Base-by-base conservation (phyloP, 2,113 vertebrate genomes). In the Periophthalmus modestus region DNA sequence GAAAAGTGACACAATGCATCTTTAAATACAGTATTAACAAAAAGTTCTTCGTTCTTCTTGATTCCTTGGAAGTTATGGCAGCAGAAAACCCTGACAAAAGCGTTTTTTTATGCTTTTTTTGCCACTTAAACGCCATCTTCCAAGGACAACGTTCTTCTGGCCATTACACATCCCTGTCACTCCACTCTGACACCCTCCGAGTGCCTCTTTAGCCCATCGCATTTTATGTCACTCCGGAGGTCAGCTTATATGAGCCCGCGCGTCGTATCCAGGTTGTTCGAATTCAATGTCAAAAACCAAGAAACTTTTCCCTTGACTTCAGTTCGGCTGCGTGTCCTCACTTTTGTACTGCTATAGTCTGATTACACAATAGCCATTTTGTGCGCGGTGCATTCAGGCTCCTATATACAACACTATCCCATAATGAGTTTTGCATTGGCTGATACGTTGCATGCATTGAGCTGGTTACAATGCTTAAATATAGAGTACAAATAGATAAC, bases 151-250 rank as follows among this genome's bases (percentile, higher is more conserved):
- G 69, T 0, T 36, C 3, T 24, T 75, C 59, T 28, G 36, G 24
- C 28, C 74, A 28, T 73, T 73, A 65, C 47, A 28, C 75, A 36
- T 61, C 66, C 21, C 52, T 77, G 84, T 77, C 73, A 71, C 79
- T 84, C 73, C 65, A 43, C 61, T 71, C 69, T 65, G 77, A 68
- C 81, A 59, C 57, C 3, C 68, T 39, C 52, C 55, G 73, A 87
- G 75, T 77, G 69, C 59, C 63, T 85, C 72, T 62, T 85, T 73
- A 76, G 62, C 73, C 63, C 34, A 72, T 46, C 80, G 78, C 43
- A 66, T 69, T 80, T 83, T 81, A 48, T 66, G 47, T 73, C 72
- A 75, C 68, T 55, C 24, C 71, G 81, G 81, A 81, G 73, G 58
- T 77, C 4, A 13, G 69, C 66, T 67, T 71, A 50, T 75, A 83